Evolutionary conservation across 2,888 invertebrate species (phyloP).

Genomic region (Tetrapedia diversipes): DNA sequence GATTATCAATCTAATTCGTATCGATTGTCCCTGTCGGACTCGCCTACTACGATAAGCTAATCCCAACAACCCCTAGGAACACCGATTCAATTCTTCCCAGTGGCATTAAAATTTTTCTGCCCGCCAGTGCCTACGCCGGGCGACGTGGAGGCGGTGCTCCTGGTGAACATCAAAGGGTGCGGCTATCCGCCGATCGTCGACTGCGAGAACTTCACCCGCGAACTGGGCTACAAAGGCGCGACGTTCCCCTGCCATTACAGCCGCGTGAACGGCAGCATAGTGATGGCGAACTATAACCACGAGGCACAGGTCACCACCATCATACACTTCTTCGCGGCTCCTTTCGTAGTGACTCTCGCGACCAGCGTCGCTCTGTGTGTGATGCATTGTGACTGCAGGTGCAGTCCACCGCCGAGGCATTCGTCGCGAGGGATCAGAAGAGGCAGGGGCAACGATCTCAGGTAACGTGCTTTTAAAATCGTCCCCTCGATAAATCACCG

Average conservation of each 20-base stretch:
- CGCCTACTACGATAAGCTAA: too few species aligned
- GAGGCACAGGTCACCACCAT: slow-evolving; percentile 92
- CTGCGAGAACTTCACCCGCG: slow-evolving; percentile 89
- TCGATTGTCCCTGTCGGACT: too few species aligned
- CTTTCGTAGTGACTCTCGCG: slow-evolving; percentile 92
- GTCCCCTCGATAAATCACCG: neutral
- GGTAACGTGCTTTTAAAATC: slow-evolving; percentile 79
- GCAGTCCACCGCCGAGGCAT: slow-evolving; percentile 86
- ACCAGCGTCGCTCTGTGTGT: slow-evolving; percentile 93
- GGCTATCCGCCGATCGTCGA: slow-evolving; percentile 91
- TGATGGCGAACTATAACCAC: slow-evolving; percentile 92
- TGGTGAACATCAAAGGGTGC: slow-evolving; percentile 93
- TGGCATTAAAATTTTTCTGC: too few species aligned
- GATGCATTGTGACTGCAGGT: slow-evolving; percentile 94
- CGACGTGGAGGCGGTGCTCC: slow-evolving; percentile 86
- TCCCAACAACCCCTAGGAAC: too few species aligned
- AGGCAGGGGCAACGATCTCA: slow-evolving; percentile 85
- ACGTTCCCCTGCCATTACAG: slow-evolving; percentile 89
- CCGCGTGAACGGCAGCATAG: slow-evolving; percentile 91
- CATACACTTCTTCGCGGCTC: slow-evolving; percentile 92
- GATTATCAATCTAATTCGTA: too few species aligned
- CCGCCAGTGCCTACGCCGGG: slow-evolving; percentile 74
- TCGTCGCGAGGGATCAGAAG: slow-evolving; percentile 84
- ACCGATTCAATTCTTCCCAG: too few species aligned
- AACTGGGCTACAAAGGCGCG: slow-evolving; percentile 88